Percentiles rank a stretch among this genome's conserved stretches.
These are phyloP conservation scores for Sternarchorhynchus goeldii DNA, from an alignment of 2,797 vertebrate genomes.

Conservation along the genomic window DNA sequence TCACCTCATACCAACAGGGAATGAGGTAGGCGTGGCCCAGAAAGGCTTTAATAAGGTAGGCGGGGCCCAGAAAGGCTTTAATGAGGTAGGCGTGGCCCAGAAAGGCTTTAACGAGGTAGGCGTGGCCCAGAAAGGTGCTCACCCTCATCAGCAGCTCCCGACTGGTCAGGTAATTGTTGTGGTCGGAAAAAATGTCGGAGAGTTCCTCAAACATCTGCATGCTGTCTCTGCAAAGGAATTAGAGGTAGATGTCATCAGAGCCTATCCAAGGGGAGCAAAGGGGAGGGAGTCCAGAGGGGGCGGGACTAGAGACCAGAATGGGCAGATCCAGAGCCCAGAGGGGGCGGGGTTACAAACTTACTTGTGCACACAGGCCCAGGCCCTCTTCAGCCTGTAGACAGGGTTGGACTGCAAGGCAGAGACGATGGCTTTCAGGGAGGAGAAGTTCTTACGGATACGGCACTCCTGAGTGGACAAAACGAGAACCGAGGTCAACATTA, in stretches of 20 bases:
- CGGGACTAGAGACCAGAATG: too few species aligned
- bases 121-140: conserved; percentile 56
- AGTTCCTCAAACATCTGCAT: conserved; percentile 92
- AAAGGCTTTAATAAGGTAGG: neutral
- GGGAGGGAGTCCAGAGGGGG: too few species aligned
- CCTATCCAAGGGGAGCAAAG: too few species aligned
- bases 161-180: conserved; percentile 92
- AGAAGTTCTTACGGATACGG: conserved; percentile 95
- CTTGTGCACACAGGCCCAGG: conserved; percentile 89
- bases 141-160: conserved; percentile 95
- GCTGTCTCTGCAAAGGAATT: conserved; percentile 76
- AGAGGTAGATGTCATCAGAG: neutral
- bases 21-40: neutral
- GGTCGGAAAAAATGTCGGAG: conserved; percentile 93
- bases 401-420: conserved; percentile 93
- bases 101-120: neutral
- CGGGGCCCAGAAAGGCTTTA: neutral
- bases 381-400: conserved; percentile 89
- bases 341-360: conserved; percentile 67
- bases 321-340: too few species aligned
- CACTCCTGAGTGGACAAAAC: conserved; percentile 81
- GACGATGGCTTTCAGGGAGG: conserved; percentile 92
- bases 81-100: neutral
- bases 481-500: too few species aligned
- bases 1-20: too few species aligned